phyloP scores from a whole-genome alignment of 2,888 invertebrate genomes.

The Lithophane ornitopus region DNA sequence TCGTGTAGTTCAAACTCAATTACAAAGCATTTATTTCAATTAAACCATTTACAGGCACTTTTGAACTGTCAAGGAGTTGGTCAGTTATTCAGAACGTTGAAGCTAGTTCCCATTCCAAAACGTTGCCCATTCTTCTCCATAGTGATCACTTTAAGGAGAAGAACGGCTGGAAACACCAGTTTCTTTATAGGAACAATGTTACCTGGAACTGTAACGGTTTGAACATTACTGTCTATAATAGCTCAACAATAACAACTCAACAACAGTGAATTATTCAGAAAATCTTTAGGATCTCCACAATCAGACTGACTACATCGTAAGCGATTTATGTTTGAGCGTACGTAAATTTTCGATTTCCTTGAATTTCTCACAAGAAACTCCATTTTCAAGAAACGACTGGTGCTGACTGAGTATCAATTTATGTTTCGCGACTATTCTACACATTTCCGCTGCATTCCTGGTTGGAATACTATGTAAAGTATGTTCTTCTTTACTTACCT shows the following conservation, averaged over 20 bases:
- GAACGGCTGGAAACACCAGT: not conserved
- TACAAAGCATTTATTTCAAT: not conserved
- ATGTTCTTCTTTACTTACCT: not conserved
- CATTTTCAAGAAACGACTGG: slow-evolving; percentile 54
- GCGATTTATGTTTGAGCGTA: slow-evolving; percentile 58
- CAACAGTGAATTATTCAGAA: slow-evolving; percentile 1
- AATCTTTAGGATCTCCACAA: slow-evolving; percentile 20
- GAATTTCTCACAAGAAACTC: slow-evolving; percentile 57
- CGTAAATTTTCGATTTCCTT: slow-evolving; percentile 57
- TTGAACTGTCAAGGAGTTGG: not conserved
- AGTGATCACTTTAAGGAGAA: not conserved
- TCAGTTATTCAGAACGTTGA: not conserved
- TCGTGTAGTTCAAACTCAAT: not conserved
- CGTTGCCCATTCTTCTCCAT: not conserved
- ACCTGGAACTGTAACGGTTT: not conserved
- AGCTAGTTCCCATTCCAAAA: not conserved
- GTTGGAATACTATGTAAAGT: slow-evolving; percentile 5
- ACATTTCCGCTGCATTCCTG: slow-evolving; percentile 36
- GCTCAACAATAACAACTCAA: slow-evolving; percentile 6
- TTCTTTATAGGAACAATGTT: not conserved
- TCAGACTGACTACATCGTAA: slow-evolving; percentile 38
- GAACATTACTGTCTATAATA: not conserved
- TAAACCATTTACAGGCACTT: not conserved
- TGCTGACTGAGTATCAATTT: slow-evolving; percentile 62
- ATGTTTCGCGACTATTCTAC: slow-evolving; percentile 43